Percentiles rank a stretch among this genome's conserved stretches.
phyloP scores from a whole-genome alignment of 2,113 vertebrate species.

The Pimephales promelas region DNA sequence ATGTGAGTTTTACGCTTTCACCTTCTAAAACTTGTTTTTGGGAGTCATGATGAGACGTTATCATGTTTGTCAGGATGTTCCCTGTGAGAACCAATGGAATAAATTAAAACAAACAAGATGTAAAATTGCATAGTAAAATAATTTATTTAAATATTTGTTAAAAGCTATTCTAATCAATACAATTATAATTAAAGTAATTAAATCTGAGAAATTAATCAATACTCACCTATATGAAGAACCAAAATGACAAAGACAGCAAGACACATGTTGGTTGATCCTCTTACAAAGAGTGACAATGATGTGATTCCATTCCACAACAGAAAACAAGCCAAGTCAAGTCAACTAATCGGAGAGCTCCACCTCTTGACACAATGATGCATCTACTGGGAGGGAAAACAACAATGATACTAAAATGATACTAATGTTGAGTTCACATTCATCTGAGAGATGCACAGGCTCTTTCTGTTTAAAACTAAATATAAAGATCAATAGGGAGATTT shows the following conservation, averaged over 20 bases:
- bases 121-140: neutral
- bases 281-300: neutral
- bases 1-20: neutral
- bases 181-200: neutral
- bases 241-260: neutral
- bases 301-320: neutral
- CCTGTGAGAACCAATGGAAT: neutral
- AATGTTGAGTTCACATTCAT: neutral
- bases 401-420: neutral
- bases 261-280: neutral
- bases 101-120: neutral
- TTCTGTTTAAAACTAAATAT: no score
- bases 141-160: neutral
- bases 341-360: neutral
- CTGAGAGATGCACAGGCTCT: neutral
- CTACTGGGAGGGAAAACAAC: neutral
- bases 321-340: neutral
- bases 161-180: neutral
- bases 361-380: neutral
- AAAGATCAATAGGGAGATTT: neutral
- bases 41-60: neutral
- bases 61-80: neutral
- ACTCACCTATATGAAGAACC: conserved; percentile 28
- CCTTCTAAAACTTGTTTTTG: conserved; percentile 2
- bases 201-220: neutral